A percentile compares a stretch with the other conserved stretches of the same genome.
Evolutionary conservation across 2,888 invertebrate genomes (phyloP).

Genomic region (Acanthoscelides obtectus): DNA sequence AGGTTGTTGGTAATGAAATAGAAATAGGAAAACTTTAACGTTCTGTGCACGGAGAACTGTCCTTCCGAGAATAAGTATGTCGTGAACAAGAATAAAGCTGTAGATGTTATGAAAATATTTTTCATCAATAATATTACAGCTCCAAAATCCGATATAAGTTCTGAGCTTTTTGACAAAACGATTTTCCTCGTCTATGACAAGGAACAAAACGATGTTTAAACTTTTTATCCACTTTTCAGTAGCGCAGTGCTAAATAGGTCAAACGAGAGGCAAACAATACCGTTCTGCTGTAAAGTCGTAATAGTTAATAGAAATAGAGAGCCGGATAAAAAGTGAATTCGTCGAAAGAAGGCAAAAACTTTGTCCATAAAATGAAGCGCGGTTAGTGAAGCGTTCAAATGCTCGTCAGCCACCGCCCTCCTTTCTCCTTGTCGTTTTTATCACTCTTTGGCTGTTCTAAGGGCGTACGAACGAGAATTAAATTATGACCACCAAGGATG

Average conservation of each 20-base stretch:
- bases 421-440: slow-evolving; percentile 29
- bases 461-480: no score
- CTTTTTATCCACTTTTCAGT: not conserved
- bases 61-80: no score
- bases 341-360: slow-evolving; percentile 31
- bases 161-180: no score
- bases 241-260: not conserved
- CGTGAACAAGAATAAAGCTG: no score
- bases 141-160: no score
- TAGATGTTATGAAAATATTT: no score
- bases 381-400: slow-evolving; percentile 42
- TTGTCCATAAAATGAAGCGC: slow-evolving; percentile 38
- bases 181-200: not conserved
- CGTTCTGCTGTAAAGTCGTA: not conserved
- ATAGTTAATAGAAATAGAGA: slow-evolving; percentile 3
- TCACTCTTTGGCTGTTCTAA: slow-evolving; percentile 20
- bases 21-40: no score
- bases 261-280: not conserved
- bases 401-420: slow-evolving; percentile 35
- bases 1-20: no score
- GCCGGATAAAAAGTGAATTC: slow-evolving; percentile 1
- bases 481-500: no score
- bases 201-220: not conserved
- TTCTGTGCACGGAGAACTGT: no score
- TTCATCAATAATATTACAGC: no score